A percentile compares a stretch with the other conserved stretches of the same genome.
Evolutionary conservation across 2,888 invertebrate genomes (phyloP).

Genomic region (Pristionchus entomophagus): DNA sequence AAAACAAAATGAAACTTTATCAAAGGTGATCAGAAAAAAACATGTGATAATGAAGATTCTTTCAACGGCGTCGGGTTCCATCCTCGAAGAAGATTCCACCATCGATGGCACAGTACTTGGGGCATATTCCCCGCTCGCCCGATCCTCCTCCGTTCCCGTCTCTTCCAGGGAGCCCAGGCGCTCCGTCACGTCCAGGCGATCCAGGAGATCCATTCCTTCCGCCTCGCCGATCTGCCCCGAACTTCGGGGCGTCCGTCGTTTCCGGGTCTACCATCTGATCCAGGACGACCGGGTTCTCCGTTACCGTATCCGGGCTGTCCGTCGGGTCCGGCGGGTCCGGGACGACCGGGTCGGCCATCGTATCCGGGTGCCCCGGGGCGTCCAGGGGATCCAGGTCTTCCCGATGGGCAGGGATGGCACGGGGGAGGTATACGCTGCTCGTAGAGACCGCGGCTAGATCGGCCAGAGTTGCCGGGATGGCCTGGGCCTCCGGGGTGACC

Average conservation of each 20-base stretch:
- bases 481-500: constrained; percentile 36
- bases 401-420: constrained; percentile 22
- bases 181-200: constrained; percentile 5
- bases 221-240: not conserved
- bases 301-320: constrained; percentile 12
- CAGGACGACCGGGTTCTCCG: not conserved
- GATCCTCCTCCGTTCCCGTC: constrained; percentile 11
- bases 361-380: not conserved
- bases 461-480: constrained; percentile 22
- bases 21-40: too few relatives aligned
- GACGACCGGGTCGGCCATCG: constrained; percentile 12
- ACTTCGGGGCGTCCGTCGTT: constrained; percentile 38
- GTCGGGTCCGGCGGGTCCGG: constrained; percentile 10
- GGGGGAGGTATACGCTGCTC: not conserved
- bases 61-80: constrained; percentile 47
- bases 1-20: too few relatives aligned
- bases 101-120: constrained; percentile 50
- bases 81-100: constrained; percentile 51
- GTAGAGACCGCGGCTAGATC: not conserved
- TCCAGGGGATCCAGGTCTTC: not conserved
- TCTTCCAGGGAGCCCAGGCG: not conserved
- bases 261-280: constrained; percentile 3
- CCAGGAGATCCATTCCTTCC: constrained; percentile 2
- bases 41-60: too few relatives aligned
- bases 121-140: constrained; percentile 46